Conservation (phyloP, 2,113 vertebrate species). For the Amphilophus citrinellus region DNA sequence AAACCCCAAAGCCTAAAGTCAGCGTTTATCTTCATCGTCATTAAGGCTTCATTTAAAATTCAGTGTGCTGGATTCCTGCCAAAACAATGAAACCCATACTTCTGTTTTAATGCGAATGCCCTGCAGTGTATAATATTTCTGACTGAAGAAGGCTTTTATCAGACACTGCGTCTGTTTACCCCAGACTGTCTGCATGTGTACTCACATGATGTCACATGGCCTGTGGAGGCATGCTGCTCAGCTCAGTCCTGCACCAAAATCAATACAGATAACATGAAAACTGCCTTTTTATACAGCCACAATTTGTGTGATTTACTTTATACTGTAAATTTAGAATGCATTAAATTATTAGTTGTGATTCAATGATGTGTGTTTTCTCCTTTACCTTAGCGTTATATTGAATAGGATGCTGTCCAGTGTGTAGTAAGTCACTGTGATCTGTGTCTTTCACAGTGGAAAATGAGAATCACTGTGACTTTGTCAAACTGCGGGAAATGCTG, state of each 20-base stretch:
- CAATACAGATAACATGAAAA: conserved; percentile 17
- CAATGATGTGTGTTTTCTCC: background rate
- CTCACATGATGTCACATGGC: conserved; percentile 53
- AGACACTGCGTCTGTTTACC: conserved; percentile 30
- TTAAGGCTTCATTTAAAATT: conserved; percentile 23
- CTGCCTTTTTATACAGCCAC: background rate
- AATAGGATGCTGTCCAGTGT: background rate
- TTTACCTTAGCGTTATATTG: background rate
- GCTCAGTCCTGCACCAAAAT: conserved; percentile 20
- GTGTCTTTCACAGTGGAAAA: conserved; percentile 89
- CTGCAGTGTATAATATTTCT: background rate
- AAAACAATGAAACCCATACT: conserved; percentile 10
- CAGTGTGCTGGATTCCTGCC: conserved; percentile 4
- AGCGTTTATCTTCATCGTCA: background rate
- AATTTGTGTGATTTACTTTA: background rate
- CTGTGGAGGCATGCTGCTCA: background rate
- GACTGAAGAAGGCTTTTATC: conserved; percentile 15
- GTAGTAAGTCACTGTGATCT: conserved; percentile 8
- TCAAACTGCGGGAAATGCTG: conserved; percentile 98
- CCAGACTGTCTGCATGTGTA: conserved; percentile 3
- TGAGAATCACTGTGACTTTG: conserved; percentile 97
- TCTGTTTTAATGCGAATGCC: background rate
- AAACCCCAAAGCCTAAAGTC: conserved; percentile 22
- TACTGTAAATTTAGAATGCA: background rate
- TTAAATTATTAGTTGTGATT: background rate